These are phyloP conservation scores for Seladonia tumulorum DNA, from an alignment of 2,888 invertebrate genomes.

Conservation along the genomic window DNA sequence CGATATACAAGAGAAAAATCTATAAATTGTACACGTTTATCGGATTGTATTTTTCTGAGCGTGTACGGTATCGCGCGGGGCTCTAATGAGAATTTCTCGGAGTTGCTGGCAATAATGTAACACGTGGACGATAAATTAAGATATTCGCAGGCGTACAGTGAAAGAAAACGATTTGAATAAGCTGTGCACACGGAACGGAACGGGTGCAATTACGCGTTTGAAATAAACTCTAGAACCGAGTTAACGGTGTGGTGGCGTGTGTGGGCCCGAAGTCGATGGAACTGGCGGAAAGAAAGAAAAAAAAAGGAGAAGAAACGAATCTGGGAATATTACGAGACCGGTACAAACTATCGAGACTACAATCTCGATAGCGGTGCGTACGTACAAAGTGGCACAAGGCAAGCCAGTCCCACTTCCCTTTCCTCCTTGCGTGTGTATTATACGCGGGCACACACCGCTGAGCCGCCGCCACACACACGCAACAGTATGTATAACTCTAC, in stretches of 20 bases:
- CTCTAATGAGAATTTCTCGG: neutral
- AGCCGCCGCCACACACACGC: neutral
- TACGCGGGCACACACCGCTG: neutral
- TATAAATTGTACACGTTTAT: neutral
- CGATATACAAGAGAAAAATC: neutral
- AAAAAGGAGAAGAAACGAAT: constrained; percentile 35
- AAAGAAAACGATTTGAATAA: neutral
- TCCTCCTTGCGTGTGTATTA: constrained; percentile 49
- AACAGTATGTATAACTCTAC: neutral
- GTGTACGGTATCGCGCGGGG: neutral
- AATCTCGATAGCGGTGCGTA: constrained; percentile 64
- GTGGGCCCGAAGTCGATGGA: neutral
- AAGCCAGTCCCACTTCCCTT: constrained; percentile 70
- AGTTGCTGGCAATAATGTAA: constrained; percentile 2
- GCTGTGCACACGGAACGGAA: neutral
- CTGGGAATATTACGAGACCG: constrained; percentile 53
- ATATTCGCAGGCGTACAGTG: neutral
- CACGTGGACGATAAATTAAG: constrained; percentile 13
- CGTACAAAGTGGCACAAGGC: constrained; percentile 69
- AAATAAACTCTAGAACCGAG: neutral
- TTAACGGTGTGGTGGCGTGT: neutral
- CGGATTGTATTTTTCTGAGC: neutral
- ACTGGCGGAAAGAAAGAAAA: constrained; percentile 20
- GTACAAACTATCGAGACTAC: constrained; percentile 47
- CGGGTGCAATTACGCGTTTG: neutral